These are phyloP conservation scores for Lophius americanus DNA, from an alignment of 2,797 vertebrate genomes.

Conservation along the genomic window DNA sequence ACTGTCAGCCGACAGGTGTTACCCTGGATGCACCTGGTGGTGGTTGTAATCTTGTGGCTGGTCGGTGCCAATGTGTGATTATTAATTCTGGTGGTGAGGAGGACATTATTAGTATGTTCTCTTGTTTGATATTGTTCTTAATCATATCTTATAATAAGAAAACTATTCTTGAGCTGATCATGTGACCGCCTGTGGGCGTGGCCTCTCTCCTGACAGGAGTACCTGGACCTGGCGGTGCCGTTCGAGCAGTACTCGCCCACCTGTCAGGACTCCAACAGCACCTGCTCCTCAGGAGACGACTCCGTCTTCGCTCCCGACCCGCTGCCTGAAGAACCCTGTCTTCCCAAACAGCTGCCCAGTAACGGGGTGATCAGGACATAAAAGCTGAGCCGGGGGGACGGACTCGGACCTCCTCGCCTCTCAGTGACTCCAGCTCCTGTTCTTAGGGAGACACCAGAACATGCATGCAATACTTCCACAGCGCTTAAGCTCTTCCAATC, in stretches of 20 bases:
- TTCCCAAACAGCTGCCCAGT: conserved; percentile 86
- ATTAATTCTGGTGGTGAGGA: too few relatives aligned
- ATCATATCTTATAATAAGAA: too few relatives aligned
- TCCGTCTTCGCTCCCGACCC: conserved; percentile 96
- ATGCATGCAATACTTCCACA: conserved; percentile 69
- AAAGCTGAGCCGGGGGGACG: conserved; percentile 8
- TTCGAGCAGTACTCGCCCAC: conserved; percentile 97
- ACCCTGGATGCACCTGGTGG: too few relatives aligned
- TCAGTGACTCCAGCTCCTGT: conserved; percentile 46
- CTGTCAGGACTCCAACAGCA: conserved; percentile 95
- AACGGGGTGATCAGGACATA: conserved; percentile 88
- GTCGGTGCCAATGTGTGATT: too few relatives aligned
- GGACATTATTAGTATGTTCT: too few relatives aligned
- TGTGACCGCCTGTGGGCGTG: too few relatives aligned
- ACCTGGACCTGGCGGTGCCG: conserved; percentile 91
- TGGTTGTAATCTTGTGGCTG: too few relatives aligned
- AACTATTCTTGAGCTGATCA: too few relatives aligned
- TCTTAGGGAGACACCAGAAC: conserved; percentile 42
- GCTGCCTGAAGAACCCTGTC: conserved; percentile 89
- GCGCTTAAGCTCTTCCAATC: conserved; percentile 45
- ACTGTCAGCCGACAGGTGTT: too few relatives aligned
- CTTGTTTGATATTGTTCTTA: too few relatives aligned
- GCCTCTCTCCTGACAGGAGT: conserved; percentile 64
- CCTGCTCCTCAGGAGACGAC: conserved; percentile 96
- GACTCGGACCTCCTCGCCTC: conserved; percentile 48